Conservation (phyloP, 2,888 invertebrate genomes). For the Helleia helle region DNA sequence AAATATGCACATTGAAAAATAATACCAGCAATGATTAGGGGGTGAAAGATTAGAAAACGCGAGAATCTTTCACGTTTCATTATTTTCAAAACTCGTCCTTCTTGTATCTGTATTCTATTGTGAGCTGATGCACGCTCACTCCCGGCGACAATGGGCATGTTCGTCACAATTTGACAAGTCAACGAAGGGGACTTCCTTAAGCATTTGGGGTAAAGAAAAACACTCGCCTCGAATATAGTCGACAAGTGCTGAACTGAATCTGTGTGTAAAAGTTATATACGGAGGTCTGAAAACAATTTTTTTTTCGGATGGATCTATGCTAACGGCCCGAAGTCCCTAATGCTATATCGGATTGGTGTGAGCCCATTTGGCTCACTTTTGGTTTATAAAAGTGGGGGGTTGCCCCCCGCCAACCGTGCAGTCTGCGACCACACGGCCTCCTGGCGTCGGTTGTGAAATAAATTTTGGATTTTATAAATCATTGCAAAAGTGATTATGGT, state of each 20-base stretch:
- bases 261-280: no score
- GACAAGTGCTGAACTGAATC: not conserved
- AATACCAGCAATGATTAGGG: conserved; percentile 29
- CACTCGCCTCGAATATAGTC: conserved; percentile 11
- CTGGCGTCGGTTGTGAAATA: no score
- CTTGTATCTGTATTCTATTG: conserved; percentile 43
- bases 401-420: no score
- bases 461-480: no score
- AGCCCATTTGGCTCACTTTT: no score
- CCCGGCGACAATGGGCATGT: conserved; percentile 44
- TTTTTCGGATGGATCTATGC: no score
- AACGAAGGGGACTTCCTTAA: conserved; percentile 38
- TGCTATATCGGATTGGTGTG: no score
- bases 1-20: conserved; percentile 30
- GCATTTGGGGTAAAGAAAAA: conserved; percentile 32
- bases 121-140: conserved; percentile 58
- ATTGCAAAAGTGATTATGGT: no score
- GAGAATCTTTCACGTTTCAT: conserved; percentile 45
- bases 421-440: no score
- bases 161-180: conserved; percentile 50
- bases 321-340: no score
- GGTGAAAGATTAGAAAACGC: conserved; percentile 45
- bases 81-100: conserved; percentile 57
- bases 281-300: no score
- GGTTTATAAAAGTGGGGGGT: no score